Conservation (phyloP, 2,797 vertebrate genomes). For the Hozukius guyotensis region DNA sequence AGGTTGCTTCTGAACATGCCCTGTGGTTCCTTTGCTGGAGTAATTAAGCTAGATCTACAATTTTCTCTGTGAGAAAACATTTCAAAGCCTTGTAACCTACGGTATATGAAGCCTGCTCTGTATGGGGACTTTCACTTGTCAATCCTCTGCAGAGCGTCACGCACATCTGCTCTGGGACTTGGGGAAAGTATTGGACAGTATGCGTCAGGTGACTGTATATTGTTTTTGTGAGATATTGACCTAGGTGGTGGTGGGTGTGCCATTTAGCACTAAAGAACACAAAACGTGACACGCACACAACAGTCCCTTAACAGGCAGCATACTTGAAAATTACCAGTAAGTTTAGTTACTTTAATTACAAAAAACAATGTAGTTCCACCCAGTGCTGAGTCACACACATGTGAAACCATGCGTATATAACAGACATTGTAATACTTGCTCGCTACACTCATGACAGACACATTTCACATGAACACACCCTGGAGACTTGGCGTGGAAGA, state of each 20-base stretch:
- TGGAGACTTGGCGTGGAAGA: slow-evolving; percentile 6
- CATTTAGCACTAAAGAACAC: slow-evolving; percentile 9
- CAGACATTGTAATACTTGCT: neutral
- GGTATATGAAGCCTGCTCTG: neutral
- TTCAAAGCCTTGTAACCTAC: neutral
- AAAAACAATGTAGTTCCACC: neutral
- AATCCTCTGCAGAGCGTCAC: neutral
- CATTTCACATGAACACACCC: slow-evolving; percentile 53
- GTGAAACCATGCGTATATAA: neutral
- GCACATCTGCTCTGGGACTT: neutral
- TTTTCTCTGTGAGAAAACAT: neutral
- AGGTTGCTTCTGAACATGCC: neutral
- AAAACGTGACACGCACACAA: neutral
- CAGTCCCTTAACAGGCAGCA: neutral
- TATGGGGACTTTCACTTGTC: neutral
- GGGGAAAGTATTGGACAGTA: neutral
- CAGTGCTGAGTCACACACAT: slow-evolving; percentile 7
- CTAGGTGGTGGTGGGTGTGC: slow-evolving; percentile 15
- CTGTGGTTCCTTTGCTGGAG: neutral
- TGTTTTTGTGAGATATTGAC: slow-evolving; percentile 38
- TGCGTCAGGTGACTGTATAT: slow-evolving; percentile 13
- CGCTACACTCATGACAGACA: neutral
- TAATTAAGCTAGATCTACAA: neutral
- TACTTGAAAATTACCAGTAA: neutral
- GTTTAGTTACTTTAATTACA: neutral